phyloP scores from a whole-genome alignment of 2,113 vertebrate species.

The Bambusicola thoracicus region DNA sequence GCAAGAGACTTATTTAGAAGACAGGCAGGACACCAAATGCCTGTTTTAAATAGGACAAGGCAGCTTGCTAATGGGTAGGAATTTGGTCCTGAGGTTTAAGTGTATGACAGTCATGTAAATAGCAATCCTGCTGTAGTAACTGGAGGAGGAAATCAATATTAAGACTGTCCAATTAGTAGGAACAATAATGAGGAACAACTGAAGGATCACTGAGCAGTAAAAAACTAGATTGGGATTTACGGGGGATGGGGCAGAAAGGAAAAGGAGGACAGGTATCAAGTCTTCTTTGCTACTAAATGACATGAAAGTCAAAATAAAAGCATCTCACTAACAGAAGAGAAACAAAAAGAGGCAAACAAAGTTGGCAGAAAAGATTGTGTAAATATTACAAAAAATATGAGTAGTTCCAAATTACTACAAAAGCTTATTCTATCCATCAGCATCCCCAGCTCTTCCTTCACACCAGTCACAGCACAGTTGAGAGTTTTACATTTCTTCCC shows the following conservation, averaged over 20 bases:
- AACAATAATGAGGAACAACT: constrained; percentile 17
- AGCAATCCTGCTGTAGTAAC: background rate
- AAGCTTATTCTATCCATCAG: background rate
- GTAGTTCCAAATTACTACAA: background rate
- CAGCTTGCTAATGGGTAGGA: constrained; percentile 61
- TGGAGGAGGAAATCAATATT: constrained; percentile 1
- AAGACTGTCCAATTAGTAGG: background rate
- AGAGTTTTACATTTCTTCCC: background rate
- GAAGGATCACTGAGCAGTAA: background rate
- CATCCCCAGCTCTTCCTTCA: background rate
- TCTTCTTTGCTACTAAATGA: background rate
- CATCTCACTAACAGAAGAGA: background rate
- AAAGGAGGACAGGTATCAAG: background rate
- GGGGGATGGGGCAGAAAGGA: background rate
- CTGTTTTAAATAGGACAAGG: constrained; percentile 41
- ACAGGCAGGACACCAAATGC: constrained; percentile 20
- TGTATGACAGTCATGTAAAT: background rate
- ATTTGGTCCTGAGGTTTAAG: constrained; percentile 39
- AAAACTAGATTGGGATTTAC: background rate
- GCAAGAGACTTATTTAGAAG: constrained; percentile 57
- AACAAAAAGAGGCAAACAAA: background rate
- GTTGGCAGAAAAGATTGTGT: background rate
- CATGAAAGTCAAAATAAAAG: background rate
- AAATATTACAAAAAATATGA: background rate
- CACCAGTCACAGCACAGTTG: background rate